These are phyloP conservation scores for Leptestheria dahalacensis DNA, from an alignment of 1,140 invertebrate genomes.

Conservation along the genomic window DNA sequence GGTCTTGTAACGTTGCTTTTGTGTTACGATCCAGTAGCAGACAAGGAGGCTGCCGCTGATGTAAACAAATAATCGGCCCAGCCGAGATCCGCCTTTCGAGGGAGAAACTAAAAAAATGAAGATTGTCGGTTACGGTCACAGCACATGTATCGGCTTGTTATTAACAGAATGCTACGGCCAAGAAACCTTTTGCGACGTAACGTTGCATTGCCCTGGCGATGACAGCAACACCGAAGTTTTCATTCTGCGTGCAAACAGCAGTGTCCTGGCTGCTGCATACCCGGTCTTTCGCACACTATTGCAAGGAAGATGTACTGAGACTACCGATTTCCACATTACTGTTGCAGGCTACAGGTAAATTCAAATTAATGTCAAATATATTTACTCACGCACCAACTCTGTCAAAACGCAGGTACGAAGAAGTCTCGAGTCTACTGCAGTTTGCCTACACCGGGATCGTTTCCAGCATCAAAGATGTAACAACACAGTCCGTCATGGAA, in stretches of 20 bases:
- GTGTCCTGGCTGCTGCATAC: background rate
- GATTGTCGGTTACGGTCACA: background rate
- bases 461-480: background rate
- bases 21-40: no score
- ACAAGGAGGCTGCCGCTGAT: no score
- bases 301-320: background rate
- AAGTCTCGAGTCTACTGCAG: background rate
- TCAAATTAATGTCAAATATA: no score
- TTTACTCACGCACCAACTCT: no score
- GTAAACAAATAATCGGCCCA: no score
- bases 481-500: background rate
- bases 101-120: background rate
- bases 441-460: background rate
- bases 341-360: background rate
- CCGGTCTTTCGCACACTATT: background rate
- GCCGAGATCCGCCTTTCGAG: no score
- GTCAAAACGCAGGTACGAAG: background rate
- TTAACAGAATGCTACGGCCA: background rate
- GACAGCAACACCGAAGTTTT: background rate
- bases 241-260: background rate
- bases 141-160: background rate
- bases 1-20: no score
- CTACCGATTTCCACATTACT: background rate
- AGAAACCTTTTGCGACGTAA: background rate
- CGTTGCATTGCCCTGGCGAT: background rate